phyloP scores from a whole-genome alignment of 2,113 vertebrate genomes.

The Hippoglossus stenolepis region DNA sequence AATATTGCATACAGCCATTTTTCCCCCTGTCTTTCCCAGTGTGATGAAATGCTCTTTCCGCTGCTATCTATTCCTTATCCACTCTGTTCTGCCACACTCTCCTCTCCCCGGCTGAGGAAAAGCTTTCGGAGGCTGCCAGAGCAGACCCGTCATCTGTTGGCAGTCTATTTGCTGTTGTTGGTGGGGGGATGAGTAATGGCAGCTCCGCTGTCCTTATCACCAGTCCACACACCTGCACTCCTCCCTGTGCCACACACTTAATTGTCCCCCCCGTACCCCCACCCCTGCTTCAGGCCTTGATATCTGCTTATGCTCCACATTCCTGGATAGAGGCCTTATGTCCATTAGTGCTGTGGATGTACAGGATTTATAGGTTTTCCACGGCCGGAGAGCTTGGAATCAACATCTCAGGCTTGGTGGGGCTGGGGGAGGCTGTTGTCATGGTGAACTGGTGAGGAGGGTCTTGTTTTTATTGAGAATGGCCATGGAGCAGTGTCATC shows the following conservation, averaged over 20 bases:
- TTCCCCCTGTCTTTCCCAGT: slow-evolving; percentile 61
- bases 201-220: slow-evolving; percentile 80
- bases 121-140: slow-evolving; percentile 77
- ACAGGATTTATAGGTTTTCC: slow-evolving; percentile 69
- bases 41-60: slow-evolving; percentile 79
- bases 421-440: slow-evolving; percentile 20
- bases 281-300: slow-evolving; percentile 66
- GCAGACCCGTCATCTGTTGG: slow-evolving; percentile 75
- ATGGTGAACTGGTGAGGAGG: slow-evolving; percentile 13
- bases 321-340: slow-evolving; percentile 77
- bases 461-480: slow-evolving; percentile 4
- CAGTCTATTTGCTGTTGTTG: slow-evolving; percentile 82
- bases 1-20: slow-evolving; percentile 72
- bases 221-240: slow-evolving; percentile 85
- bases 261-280: slow-evolving; percentile 76
- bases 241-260: slow-evolving; percentile 81
- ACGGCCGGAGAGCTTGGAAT: slow-evolving; percentile 42
- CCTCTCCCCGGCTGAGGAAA: slow-evolving; percentile 66
- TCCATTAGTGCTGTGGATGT: slow-evolving; percentile 72
- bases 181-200: slow-evolving; percentile 83
- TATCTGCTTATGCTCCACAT: slow-evolving; percentile 85
- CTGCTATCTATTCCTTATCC: slow-evolving; percentile 79
- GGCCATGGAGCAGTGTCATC: neutral
- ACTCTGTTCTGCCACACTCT: slow-evolving; percentile 73
- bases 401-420: slow-evolving; percentile 20